Base-by-base conservation (phyloP, 1,140 invertebrate species). In the Dreissena rostriformis region DNA sequence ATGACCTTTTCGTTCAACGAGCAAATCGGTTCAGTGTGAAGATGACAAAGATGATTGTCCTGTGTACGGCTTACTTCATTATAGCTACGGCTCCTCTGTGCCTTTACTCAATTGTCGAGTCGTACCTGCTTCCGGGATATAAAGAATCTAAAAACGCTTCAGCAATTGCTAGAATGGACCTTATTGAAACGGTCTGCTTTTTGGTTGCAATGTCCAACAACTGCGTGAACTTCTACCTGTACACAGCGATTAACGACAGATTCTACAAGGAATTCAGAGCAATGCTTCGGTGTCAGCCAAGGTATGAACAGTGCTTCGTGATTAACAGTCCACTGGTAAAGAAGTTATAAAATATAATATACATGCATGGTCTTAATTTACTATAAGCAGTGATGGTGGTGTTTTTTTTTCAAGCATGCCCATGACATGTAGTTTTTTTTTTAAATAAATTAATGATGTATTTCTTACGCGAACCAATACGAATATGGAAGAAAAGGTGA, bases 161-260 rank as follows among this genome's bases (percentile, higher is more conserved):
- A 0, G 26, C 52, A 0, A 49, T 61, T 19, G 83, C 79, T 19
- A 73, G 51, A 39, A 82, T 89, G 68, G 76, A 88, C 52, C 22
- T 95, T 0, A 90, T 95, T 22, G 95, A 96, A 88, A 95, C 95
- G 51, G 92, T 94, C 74, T 91, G 91, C 76, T 95, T 93, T 85
- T 91, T 94, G n/a, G 92, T 97, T 15, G 97, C 96, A 92, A 95
- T 96, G 88, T 96, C 96, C 11, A 97, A 97, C 92, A 97, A 97
- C 89, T 96, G 96, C 67, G 96, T 97, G 67, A 97, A 97, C 94
- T 97, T 98, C 91, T 94, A 96, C 15, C 94, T 97, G 26, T 97
- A 97, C 92, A 97, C 96, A 90, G 94, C 96, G 75, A 96, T 95
- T 85, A 97, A 97, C 6, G 95, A 96, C 90, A 97, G 97, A 93